Base-by-base conservation (phyloP, 2,797 vertebrate genomes). In the Malacoraja senta region DNA sequence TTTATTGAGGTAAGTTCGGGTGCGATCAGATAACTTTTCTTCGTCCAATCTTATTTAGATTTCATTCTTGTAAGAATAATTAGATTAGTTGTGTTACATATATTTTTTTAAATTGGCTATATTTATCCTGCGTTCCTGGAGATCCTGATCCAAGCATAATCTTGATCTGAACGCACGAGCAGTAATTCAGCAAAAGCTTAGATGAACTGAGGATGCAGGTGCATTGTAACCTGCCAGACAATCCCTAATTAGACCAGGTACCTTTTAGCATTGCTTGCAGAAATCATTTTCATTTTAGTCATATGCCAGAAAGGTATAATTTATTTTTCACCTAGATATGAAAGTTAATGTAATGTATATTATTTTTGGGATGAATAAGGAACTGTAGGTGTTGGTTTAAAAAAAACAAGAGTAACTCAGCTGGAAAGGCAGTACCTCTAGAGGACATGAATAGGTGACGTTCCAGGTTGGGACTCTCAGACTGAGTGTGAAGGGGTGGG, bases 31-130 rank as follows among this genome's bases (percentile, higher is more conserved):
- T 44, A 17, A 58, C 9, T 26, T 21, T 26, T 83, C 26, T 8
- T 2, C 24, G 44, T 53, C 24, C 21, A 83, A 83, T 9, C 80
- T 83, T 91, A 91, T 26, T 71, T 91, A 38, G 32, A 44, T 72
- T 91, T 65, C 68, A 72, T 38, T 58, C 17, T 13, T 44, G 1
- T 15, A 29, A 71, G 63, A 32, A 90, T 68, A 90, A 68, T 90
- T 68, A 90, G 63, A 91, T 72, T 32, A n/a, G 21, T 4, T 86
- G 58, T 86, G 29, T 15, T 84, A 61, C 86, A 90, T 35, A 68
- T 90, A 68, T 90, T 90, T 91, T 91, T 71, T 63, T 10, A 32
- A 90, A 90, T 26, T 68, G 86, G 6, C n/a, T 91, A 35, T 44
- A 38, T 91, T 38, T 72, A 91, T 91, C 65, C 21, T 38, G 19